Evolutionary conservation across 2,113 vertebrate species (phyloP).

Genomic region (Erpornis zantholeuca): DNA sequence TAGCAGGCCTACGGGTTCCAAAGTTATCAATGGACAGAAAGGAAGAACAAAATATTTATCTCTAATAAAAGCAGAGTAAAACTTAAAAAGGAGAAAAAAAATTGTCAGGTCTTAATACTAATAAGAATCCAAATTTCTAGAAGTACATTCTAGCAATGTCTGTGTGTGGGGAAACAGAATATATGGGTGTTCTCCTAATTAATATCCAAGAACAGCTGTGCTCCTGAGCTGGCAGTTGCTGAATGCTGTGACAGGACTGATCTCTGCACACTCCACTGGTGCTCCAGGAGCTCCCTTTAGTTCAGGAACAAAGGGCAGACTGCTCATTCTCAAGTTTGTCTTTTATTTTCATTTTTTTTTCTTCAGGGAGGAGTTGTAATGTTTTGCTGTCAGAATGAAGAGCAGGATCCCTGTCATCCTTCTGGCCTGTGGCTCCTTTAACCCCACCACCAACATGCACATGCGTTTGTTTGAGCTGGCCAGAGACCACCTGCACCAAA

Average conservation of each 20-base stretch:
- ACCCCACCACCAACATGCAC: slow-evolving; percentile 93
- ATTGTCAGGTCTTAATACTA: not conserved
- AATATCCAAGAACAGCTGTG: not conserved
- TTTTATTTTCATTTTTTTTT: not conserved
- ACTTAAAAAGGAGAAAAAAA: not conserved
- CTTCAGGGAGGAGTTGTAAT: slow-evolving; percentile 26
- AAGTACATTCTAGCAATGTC: not conserved
- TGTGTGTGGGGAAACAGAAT: not conserved
- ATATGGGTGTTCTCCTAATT: not conserved
- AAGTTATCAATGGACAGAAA: not conserved
- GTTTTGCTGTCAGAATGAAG: slow-evolving; percentile 69
- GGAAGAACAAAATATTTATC: not conserved
- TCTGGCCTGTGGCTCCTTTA: slow-evolving; percentile 90
- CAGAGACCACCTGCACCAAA: slow-evolving; percentile 87
- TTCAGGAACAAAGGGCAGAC: not conserved
- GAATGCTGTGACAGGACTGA: not conserved
- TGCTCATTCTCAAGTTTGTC: not conserved
- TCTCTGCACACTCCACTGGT: not conserved
- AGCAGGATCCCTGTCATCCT: slow-evolving; percentile 82
- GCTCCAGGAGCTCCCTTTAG: not conserved
- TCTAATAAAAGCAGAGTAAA: not conserved
- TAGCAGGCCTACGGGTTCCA: not conserved
- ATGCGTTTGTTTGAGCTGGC: slow-evolving; percentile 92
- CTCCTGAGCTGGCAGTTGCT: not conserved
- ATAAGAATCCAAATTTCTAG: not conserved